A percentile compares a stretch with the other conserved stretches of the same genome.
These are phyloP conservation scores for Platynereis dumerilii DNA, from an alignment of 2,888 invertebrate species.

Conservation along the genomic window DNA sequence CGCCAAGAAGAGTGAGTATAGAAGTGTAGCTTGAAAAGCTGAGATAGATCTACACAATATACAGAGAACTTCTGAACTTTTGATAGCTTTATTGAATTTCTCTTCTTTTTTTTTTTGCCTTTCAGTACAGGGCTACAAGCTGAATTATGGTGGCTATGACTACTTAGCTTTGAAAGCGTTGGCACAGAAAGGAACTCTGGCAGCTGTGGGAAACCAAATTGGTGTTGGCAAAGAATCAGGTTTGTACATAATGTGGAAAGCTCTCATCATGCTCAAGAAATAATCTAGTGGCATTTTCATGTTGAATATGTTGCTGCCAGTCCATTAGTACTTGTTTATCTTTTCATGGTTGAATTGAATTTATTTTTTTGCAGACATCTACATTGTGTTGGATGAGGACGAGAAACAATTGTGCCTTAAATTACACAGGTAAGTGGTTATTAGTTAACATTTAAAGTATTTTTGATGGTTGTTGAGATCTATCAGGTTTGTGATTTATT, in stretches of 20 bases:
- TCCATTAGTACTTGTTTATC: no score
- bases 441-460: no score
- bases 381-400: slow-evolving; percentile 83
- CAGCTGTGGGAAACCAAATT: slow-evolving; percentile 95
- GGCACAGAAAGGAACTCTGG: slow-evolving; percentile 74
- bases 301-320: not conserved
- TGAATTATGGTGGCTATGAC: slow-evolving; percentile 96
- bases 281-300: not conserved
- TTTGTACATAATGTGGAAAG: slow-evolving; percentile 32
- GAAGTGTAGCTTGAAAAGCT: not conserved
- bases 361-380: slow-evolving; percentile 73
- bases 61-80: not conserved
- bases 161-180: slow-evolving; percentile 91
- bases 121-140: slow-evolving; percentile 91
- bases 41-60: slow-evolving; percentile 7
- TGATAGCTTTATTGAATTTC: no score
- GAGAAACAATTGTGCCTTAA: slow-evolving; percentile 86
- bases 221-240: slow-evolving; percentile 97
- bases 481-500: slow-evolving; percentile 86
- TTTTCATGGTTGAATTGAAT: no score
- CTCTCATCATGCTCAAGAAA: not conserved
- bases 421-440: slow-evolving; percentile 72
- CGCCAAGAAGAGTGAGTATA: slow-evolving; percentile 71
- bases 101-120: no score
- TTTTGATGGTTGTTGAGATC: slow-evolving; percentile 68